phyloP scores from a whole-genome alignment of 2,797 vertebrate species.

The Catharus ustulatus region DNA sequence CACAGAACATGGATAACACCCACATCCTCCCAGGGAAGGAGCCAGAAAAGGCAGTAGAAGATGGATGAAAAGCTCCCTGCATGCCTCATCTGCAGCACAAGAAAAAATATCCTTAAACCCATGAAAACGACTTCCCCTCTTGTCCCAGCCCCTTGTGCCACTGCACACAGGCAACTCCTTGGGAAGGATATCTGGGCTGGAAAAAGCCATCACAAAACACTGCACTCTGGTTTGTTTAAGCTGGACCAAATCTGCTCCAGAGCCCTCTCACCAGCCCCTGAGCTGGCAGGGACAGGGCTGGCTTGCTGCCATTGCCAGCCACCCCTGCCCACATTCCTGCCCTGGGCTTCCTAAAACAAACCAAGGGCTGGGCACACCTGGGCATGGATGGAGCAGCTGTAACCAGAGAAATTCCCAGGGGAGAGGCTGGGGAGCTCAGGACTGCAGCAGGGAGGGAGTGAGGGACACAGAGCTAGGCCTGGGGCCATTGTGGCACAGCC shows the following conservation, averaged over 20 bases:
- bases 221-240: too few species aligned
- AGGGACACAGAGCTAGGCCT: accelerated
- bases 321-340: not conserved
- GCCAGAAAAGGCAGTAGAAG: not conserved
- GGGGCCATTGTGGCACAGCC: accelerated
- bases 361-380: not conserved
- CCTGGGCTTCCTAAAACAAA: not conserved
- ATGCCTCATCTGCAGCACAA: not conserved
- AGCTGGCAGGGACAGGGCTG: not conserved
- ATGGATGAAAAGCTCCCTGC: not conserved
- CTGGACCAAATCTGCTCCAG: not conserved
- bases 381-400: not conserved
- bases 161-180: accelerated
- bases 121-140: not conserved
- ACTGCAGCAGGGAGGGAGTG: accelerated
- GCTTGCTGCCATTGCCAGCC: accelerated
- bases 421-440: not conserved
- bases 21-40: slow-evolving; percentile 34
- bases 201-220: not conserved
- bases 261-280: not conserved
- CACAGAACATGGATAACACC: slow-evolving; percentile 39
- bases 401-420: not conserved
- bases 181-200: accelerated
- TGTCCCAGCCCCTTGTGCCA: not conserved
- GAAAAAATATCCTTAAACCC: not conserved